Evolutionary conservation across 2,888 invertebrate genomes (phyloP).

Genomic region (Tachina grossa): DNA sequence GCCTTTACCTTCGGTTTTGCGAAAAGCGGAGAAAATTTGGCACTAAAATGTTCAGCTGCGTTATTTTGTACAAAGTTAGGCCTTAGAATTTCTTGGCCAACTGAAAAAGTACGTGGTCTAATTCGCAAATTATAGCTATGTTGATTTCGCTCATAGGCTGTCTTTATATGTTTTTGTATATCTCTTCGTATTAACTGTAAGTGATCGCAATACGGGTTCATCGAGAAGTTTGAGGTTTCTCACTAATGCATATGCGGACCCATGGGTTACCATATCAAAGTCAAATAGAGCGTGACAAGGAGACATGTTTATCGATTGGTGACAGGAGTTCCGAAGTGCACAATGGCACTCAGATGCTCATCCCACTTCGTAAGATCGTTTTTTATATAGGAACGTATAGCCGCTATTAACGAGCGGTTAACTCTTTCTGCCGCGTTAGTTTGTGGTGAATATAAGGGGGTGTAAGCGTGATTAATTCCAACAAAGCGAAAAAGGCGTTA

Average conservation of each 20-base stretch:
- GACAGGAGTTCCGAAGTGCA: constrained; percentile 23
- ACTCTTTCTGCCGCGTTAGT: too few species aligned
- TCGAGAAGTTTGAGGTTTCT: constrained; percentile 16
- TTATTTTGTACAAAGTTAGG: constrained; percentile 31
- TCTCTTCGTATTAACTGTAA: constrained; percentile 22
- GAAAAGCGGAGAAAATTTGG: constrained; percentile 25
- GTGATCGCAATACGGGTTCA: not conserved
- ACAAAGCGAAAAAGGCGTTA: too few species aligned
- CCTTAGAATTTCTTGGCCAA: constrained; percentile 18
- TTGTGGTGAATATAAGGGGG: too few species aligned
- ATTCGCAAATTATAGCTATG: constrained; percentile 28
- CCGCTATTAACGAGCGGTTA: too few species aligned
- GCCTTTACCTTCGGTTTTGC: too few species aligned
- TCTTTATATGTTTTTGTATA: not conserved
- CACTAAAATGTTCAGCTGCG: constrained; percentile 16
- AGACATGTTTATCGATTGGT: not conserved
- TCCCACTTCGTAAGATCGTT: constrained; percentile 47
- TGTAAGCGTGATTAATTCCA: too few species aligned
- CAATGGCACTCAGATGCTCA: constrained; percentile 35
- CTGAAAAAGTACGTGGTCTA: constrained; percentile 8
- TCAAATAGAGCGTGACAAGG: constrained; percentile 32
- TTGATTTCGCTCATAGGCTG: constrained; percentile 20
- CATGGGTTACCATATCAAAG: constrained; percentile 4
- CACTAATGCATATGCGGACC: not conserved
- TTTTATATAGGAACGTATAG: too few species aligned